Evolutionary conservation across 2,888 invertebrate genomes (phyloP).

Genomic region (Polylopha cassiicola): DNA sequence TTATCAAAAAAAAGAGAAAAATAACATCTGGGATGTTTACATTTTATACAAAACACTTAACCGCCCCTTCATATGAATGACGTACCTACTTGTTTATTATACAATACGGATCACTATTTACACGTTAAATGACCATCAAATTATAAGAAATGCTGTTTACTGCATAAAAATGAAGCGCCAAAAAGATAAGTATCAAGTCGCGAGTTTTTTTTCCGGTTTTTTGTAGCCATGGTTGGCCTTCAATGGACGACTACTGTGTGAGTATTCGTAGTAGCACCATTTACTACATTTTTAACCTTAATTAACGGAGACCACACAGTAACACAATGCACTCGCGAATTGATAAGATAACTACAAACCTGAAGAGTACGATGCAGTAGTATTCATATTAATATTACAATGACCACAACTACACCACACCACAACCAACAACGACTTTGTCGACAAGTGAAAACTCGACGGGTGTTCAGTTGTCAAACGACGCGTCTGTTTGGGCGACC

Average conservation of each 20-base stretch:
- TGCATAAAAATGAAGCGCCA: slow-evolving; percentile 5
- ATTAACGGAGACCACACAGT: not conserved
- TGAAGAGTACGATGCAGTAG: slow-evolving; percentile 37
- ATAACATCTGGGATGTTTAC: too few relatives aligned
- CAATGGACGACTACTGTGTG: slow-evolving; percentile 14
- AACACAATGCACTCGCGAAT: not conserved
- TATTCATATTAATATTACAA: slow-evolving; percentile 29
- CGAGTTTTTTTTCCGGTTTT: slow-evolving; percentile 12
- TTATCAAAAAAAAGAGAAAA: too few relatives aligned
- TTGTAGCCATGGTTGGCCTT: slow-evolving; percentile 20
- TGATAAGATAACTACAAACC: slow-evolving; percentile 29
- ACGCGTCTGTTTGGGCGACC: slow-evolving; percentile 12
- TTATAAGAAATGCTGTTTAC: slow-evolving; percentile 9
- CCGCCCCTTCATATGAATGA: too few relatives aligned
- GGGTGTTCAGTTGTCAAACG: slow-evolving; percentile 14
- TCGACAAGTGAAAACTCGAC: slow-evolving; percentile 6
- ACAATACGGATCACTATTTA: too few relatives aligned
- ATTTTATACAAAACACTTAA: too few relatives aligned
- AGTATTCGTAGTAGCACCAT: slow-evolving; percentile 19
- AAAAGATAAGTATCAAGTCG: too few relatives aligned
- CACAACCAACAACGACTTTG: too few relatives aligned
- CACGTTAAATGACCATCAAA: too few relatives aligned
- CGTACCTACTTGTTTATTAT: too few relatives aligned
- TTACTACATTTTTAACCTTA: slow-evolving; percentile 5
- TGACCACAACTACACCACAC: not conserved